These are phyloP conservation scores for Isoperla grammatica DNA, from an alignment of 2,888 invertebrate genomes.

Conservation along the genomic window DNA sequence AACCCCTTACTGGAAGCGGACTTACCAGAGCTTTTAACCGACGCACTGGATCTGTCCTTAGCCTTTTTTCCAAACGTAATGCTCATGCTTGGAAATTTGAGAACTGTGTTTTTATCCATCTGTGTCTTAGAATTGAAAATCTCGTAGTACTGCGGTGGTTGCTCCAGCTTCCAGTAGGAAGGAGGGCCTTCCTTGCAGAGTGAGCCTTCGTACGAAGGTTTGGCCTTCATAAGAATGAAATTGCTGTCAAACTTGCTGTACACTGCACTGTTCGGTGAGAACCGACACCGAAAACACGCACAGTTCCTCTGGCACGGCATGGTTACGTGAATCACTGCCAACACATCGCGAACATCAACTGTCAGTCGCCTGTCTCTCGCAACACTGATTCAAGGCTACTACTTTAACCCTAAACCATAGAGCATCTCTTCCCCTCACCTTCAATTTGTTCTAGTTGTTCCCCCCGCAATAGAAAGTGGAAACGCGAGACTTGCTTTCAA, in stretches of 20 bases:
- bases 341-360: too few relatives aligned
- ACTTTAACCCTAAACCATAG: too few relatives aligned
- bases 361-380: too few relatives aligned
- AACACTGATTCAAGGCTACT: too few relatives aligned
- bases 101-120: background rate
- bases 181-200: background rate
- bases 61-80: conserved; percentile 11
- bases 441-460: too few relatives aligned
- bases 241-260: conserved; percentile 21
- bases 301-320: conserved; percentile 25
- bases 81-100: conserved; percentile 14
- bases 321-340: too few relatives aligned
- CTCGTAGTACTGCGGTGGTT: conserved; percentile 10
- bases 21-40: too few relatives aligned
- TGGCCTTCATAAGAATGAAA: conserved; percentile 24
- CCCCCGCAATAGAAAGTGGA: too few relatives aligned
- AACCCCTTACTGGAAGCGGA: too few relatives aligned
- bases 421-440: too few relatives aligned
- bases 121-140: conserved; percentile 10
- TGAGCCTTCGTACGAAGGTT: background rate
- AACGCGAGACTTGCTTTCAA: too few relatives aligned
- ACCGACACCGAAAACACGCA: conserved; percentile 25
- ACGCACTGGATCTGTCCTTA: background rate
- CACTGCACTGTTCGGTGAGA: conserved; percentile 16
- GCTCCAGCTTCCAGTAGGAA: background rate